Evolutionary conservation across 2,113 vertebrate genomes (phyloP), one percentile per base, ranked within the genome.

Genomic region (Apistogramma diplotaenia): DNA sequence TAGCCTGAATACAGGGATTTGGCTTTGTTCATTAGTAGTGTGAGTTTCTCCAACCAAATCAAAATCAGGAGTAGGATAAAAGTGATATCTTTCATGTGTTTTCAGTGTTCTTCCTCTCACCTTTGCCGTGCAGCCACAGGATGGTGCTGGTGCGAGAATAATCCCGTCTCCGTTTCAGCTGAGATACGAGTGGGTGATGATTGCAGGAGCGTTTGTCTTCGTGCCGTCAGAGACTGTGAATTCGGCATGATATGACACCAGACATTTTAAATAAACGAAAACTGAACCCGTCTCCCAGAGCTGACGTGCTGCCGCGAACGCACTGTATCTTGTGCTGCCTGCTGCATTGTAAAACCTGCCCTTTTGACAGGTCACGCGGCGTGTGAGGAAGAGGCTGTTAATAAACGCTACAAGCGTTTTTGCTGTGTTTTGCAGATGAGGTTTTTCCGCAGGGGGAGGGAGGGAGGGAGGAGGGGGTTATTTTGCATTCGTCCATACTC

Each of bases 91-190:
- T 35, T 31, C 19, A 59, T 15, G 21, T 9, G 25, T 49, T 73
- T 54, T 15, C 46, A 75, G 59, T 60, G 2, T 77, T 4, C 19
- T 56, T 46, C 46, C 40, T 72, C 27, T 62, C 72, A 81, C 57
- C 12, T 46, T 76, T 79, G 12, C 67, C 4, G 9, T 46, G 43
- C 83, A 62, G 79, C 92, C 93, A 93, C 91, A 84, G 57, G 92
- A 80, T 92, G 92, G 93, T 87, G 89, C 92, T 92, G 83, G 84
- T 82, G 92, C 3, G 4, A 86, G 92, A 87, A 85, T 70, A 91
- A 90, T 90, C 61, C 8, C 1, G n/a, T 54, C 31, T 76, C 23
- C 51, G 40, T 54, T 73, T 85, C 81, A 43, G 75, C 74, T 76
- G 55, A 88, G 88, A 85, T 87, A 21, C 1, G 37, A 71, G 65